Conservation (phyloP, 53 echinoderm and acorn worm genomes). For the Stichopus horrens region DNA sequence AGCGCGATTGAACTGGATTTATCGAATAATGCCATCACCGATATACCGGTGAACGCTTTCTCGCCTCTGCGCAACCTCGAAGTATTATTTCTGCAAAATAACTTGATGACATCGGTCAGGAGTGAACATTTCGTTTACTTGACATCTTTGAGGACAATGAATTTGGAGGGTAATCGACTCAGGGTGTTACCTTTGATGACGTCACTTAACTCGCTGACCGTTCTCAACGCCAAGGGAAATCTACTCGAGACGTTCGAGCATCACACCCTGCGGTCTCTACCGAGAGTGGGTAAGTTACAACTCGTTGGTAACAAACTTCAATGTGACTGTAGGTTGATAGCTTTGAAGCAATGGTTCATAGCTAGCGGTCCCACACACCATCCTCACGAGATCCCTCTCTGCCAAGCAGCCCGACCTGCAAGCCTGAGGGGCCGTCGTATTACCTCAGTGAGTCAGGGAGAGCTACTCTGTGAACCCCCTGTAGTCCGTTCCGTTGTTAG, state of each 20-base stretch:
- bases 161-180: slow-evolving; percentile 70
- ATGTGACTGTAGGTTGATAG: slow-evolving; percentile 75
- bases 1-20: slow-evolving; percentile 71
- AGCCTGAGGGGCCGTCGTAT: slow-evolving; percentile 60
- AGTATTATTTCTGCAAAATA: slow-evolving; percentile 72
- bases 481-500: slow-evolving; percentile 45
- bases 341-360: slow-evolving; percentile 67
- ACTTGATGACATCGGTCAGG: slow-evolving; percentile 60
- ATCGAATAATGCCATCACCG: slow-evolving; percentile 61
- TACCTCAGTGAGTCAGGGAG: slow-evolving; percentile 55
- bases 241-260: slow-evolving; percentile 69
- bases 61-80: slow-evolving; percentile 62
- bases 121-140: slow-evolving; percentile 61
- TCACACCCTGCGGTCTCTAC: slow-evolving; percentile 59
- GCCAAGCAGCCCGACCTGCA: slow-evolving; percentile 57
- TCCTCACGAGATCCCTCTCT: slow-evolving; percentile 69
- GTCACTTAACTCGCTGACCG: slow-evolving; percentile 55
- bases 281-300: slow-evolving; percentile 57
- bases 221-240: slow-evolving; percentile 68
- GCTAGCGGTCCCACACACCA: slow-evolving; percentile 59
- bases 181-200: slow-evolving; percentile 66
- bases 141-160: slow-evolving; percentile 53
- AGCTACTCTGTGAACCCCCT: slow-evolving; percentile 64
- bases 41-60: slow-evolving; percentile 53
- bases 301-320: slow-evolving; percentile 72